phyloP scores from a whole-genome alignment of 2,888 invertebrate genomes.

The Xylocampa areola region DNA sequence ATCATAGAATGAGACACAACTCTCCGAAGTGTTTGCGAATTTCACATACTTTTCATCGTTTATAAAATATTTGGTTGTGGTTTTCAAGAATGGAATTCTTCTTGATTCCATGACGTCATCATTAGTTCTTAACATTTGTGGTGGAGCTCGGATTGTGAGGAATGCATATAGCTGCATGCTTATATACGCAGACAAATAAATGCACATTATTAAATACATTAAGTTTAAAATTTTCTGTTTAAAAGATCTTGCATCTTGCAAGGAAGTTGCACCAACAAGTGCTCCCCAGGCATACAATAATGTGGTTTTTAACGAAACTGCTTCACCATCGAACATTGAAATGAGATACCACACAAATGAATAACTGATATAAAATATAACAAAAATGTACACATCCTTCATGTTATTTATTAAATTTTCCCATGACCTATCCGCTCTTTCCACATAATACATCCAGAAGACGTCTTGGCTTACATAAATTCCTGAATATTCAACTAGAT shows the following conservation, averaged over 20 bases:
- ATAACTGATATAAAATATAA: constrained; percentile 73
- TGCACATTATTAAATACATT: constrained; percentile 71
- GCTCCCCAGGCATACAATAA: constrained; percentile 76
- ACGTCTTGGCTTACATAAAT: constrained; percentile 71
- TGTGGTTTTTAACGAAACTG: constrained; percentile 62
- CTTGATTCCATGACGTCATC: constrained; percentile 73
- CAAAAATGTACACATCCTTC: constrained; percentile 72
- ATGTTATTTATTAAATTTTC: constrained; percentile 68
- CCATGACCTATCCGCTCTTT: constrained; percentile 73
- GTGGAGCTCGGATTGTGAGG: constrained; percentile 75
- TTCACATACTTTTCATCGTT: constrained; percentile 66
- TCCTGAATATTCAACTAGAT: constrained; percentile 78
- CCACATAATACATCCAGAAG: constrained; percentile 74
- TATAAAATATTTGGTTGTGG: constrained; percentile 68
- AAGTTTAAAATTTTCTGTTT: constrained; percentile 78
- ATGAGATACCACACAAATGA: constrained; percentile 69
- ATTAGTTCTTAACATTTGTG: constrained; percentile 67
- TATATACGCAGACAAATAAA: constrained; percentile 74
- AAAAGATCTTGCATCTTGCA: constrained; percentile 67
- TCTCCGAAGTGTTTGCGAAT: constrained; percentile 66
- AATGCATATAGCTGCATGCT: constrained; percentile 77
- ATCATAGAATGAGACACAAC: constrained; percentile 68
- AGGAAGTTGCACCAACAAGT: constrained; percentile 69
- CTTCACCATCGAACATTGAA: constrained; percentile 63
- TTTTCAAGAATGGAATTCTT: constrained; percentile 63